These are phyloP conservation scores for Macrocentrus cingulum DNA, from an alignment of 1,140 invertebrate genomes.

Conservation along the genomic window DNA sequence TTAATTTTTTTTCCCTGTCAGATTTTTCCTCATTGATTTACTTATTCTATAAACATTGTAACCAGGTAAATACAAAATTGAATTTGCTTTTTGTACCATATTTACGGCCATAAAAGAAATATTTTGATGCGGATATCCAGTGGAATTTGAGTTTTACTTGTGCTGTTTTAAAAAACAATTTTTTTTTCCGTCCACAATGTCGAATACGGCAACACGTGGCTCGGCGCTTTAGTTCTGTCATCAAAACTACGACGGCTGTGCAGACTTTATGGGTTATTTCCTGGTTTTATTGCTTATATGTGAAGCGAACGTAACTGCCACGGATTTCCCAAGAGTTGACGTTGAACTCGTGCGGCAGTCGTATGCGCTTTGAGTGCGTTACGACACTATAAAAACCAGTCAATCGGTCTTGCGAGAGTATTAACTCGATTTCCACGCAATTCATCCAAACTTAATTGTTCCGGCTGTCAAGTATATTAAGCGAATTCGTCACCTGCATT, in stretches of 20 bases:
- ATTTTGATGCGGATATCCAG: no score
- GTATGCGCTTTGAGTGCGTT: constrained; percentile 15
- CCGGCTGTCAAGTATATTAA: no score
- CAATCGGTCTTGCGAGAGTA: constrained; percentile 3
- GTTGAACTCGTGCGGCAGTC: constrained; percentile 9
- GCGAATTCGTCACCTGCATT: no score
- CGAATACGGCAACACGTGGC: constrained; percentile 20
- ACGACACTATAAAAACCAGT: constrained; percentile 19
- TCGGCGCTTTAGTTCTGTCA: constrained; percentile 16
- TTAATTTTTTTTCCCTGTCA: not conserved
- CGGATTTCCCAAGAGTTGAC: constrained; percentile 24
- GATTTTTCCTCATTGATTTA: not conserved
- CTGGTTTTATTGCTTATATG: constrained; percentile 25
- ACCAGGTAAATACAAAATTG: no score
- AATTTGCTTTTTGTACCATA: no score
- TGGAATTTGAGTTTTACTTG: no score
- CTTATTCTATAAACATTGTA: no score
- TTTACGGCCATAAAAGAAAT: no score
- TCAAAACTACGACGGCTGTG: constrained; percentile 9
- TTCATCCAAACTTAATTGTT: no score
- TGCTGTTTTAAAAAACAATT: no score
- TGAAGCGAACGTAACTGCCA: constrained; percentile 17
- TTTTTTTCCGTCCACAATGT: not conserved
- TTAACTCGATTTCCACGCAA: not conserved
- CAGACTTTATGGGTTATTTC: constrained; percentile 20